Conservation (phyloP, 2,888 invertebrate species). For the Tigriopus californicus region DNA sequence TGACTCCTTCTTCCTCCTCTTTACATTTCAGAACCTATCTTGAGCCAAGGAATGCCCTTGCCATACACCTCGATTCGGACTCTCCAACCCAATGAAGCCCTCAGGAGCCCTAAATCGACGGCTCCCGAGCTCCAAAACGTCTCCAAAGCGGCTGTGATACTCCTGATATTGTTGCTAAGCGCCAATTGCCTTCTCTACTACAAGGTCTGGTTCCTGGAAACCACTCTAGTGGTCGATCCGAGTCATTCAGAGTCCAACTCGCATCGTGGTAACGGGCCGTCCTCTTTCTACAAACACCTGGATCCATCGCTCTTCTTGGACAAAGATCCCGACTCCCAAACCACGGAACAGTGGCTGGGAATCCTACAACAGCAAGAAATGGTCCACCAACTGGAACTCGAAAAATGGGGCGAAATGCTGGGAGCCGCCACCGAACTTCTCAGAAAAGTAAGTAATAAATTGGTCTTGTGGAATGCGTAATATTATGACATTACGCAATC, state of each 20-base stretch:
- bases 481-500: too few species aligned
- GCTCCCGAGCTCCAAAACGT: too few species aligned
- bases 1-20: too few species aligned
- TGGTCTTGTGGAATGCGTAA: too few species aligned
- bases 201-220: conserved; percentile 56
- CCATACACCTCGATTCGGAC: too few species aligned
- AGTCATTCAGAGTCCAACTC: neutral
- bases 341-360: conserved; percentile 61
- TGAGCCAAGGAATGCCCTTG: too few species aligned
- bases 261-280: too few species aligned
- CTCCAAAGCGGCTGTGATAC: conserved; percentile 35
- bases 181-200: conserved; percentile 64
- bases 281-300: too few species aligned
- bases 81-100: too few species aligned
- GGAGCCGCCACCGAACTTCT: conserved; percentile 27
- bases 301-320: too few species aligned
- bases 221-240: conserved; percentile 23
- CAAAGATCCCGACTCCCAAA: conserved; percentile 37
- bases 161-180: conserved; percentile 41
- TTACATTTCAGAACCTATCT: too few species aligned
- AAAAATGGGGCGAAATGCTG: conserved; percentile 48
- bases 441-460: conserved; percentile 39
- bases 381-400: conserved; percentile 57
- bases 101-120: too few species aligned
- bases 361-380: conserved; percentile 58